These are phyloP conservation scores for Pseudachorutes palmiensis DNA, from an alignment of 1,140 invertebrate species.

Conservation along the genomic window DNA sequence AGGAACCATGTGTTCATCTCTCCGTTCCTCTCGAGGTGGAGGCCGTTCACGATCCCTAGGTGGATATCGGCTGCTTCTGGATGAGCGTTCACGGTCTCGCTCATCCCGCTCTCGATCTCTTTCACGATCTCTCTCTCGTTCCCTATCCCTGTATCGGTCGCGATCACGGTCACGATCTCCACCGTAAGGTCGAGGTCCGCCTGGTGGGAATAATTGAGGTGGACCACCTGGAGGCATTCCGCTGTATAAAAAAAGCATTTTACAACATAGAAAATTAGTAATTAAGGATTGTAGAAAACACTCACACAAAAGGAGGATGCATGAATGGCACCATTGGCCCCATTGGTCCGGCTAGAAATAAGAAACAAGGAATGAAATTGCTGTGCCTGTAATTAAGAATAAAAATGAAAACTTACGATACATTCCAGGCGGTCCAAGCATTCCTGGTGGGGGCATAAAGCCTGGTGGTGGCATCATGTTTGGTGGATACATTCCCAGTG, in stretches of 20 bases:
- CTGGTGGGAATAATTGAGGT: constrained; percentile 8
- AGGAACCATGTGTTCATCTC: neutral
- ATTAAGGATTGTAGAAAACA: neutral
- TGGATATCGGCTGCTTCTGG: neutral
- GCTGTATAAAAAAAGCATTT: neutral
- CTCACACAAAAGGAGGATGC: neutral
- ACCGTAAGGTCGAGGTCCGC: neutral
- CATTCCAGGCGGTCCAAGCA: constrained; percentile 20
- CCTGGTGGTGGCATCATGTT: constrained; percentile 26
- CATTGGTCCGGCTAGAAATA: constrained; percentile 1
- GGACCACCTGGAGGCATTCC: constrained; percentile 14
- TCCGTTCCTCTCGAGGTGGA: constrained; percentile 10
- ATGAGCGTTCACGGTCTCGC: neutral
- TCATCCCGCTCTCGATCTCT: constrained; percentile 17
- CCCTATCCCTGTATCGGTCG: constrained; percentile 15
- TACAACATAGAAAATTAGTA: neutral
- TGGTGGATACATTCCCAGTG: constrained; percentile 10
- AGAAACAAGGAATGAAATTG: neutral
- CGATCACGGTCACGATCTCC: constrained; percentile 1
- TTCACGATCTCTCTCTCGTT: constrained; percentile 1
- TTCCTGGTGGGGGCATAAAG: constrained; percentile 19
- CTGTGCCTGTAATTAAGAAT: neutral
- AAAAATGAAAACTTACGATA: constrained; percentile 14
- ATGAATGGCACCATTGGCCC: constrained; percentile 12
- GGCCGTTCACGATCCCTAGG: constrained; percentile 9